A percentile compares a stretch with the other conserved stretches of the same genome.
Evolutionary conservation across 2,888 invertebrate species (phyloP).

Genomic region (Camponotus fellah): DNA sequence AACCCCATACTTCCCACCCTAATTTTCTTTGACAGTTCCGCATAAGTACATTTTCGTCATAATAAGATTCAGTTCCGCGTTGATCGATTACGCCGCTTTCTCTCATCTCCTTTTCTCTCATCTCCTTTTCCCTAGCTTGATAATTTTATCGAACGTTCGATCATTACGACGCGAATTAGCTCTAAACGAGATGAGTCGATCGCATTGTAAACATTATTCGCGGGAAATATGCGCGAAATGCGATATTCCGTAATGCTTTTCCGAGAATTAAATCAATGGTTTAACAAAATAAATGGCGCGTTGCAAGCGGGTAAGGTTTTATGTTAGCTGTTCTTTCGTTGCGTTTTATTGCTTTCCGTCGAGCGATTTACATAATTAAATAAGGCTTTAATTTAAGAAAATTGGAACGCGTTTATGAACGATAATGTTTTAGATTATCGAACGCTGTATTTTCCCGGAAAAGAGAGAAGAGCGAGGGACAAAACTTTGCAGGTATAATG

Average conservation of each 20-base stretch:
- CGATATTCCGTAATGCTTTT: background rate
- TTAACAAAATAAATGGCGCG: background rate
- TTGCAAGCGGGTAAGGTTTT: background rate
- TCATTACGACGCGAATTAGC: conserved; percentile 17
- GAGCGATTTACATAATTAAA: conserved; percentile 1
- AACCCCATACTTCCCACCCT: conserved; percentile 35
- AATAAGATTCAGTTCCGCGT: conserved; percentile 40
- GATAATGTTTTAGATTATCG: background rate
- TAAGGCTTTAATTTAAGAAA: conserved; percentile 12
- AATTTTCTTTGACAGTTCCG: conserved; percentile 50
- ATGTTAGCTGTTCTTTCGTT: background rate
- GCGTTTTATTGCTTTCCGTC: background rate
- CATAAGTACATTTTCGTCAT: conserved; percentile 50
- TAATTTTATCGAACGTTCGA: conserved; percentile 36
- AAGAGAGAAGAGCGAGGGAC: background rate
- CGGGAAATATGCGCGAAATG: conserved; percentile 3
- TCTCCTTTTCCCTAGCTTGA: background rate
- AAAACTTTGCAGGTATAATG: background rate
- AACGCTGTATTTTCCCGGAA: background rate
- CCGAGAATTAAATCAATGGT: conserved; percentile 4
- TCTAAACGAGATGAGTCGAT: conserved; percentile 17
- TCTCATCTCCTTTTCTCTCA: background rate
- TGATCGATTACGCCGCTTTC: background rate
- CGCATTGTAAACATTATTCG: conserved; percentile 10
- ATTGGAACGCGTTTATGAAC: background rate